A percentile compares a stretch with the other conserved stretches of the same genome.
Evolutionary conservation across 2,113 vertebrate genomes (phyloP).

Genomic region (Galbula dea): DNA sequence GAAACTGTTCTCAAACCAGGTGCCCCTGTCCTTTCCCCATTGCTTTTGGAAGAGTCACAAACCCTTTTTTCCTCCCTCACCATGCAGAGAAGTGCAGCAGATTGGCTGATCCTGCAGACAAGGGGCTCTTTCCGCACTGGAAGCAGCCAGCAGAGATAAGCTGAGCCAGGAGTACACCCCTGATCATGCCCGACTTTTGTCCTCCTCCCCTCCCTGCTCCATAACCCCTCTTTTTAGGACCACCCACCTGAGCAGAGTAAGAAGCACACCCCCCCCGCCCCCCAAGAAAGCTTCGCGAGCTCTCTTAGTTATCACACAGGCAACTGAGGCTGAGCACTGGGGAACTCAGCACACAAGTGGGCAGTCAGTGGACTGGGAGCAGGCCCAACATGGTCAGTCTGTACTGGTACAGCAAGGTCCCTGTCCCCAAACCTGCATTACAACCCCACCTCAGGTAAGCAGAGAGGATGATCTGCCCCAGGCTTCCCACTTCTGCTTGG

Average conservation of each 20-base stretch:
- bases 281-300: background rate
- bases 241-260: accelerated
- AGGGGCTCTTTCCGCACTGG: background rate
- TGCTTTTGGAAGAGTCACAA: background rate
- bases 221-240: background rate
- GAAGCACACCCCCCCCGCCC: background rate
- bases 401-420: accelerated
- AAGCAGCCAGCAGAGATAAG: background rate
- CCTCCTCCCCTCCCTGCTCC: background rate
- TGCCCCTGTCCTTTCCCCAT: background rate
- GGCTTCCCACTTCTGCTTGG: background rate
- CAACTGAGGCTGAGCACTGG: background rate
- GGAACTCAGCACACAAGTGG: background rate
- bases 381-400: background rate
- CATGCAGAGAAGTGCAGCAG: background rate
- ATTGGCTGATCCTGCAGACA: background rate
- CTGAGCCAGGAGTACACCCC: background rate
- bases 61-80: background rate
- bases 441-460: background rate
- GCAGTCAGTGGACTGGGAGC: background rate
- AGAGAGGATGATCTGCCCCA: background rate
- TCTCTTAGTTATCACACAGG: background rate
- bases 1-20: background rate
- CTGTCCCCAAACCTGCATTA: background rate
- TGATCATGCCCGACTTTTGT: background rate